Conservation (phyloP, 2,113 vertebrate genomes). For the Apteryx mantelli region DNA sequence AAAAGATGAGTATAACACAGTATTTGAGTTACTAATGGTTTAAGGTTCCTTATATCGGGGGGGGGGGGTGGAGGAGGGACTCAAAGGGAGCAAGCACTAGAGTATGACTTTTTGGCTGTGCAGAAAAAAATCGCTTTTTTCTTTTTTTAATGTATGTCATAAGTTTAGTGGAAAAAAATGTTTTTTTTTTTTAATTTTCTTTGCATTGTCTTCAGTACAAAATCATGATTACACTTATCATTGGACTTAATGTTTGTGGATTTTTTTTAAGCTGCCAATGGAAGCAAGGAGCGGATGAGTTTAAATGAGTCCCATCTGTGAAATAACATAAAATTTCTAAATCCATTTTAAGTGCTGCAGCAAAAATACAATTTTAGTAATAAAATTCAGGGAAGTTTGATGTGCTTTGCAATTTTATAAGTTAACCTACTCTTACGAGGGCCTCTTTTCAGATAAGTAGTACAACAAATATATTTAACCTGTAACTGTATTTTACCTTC, state of each 20-base stretch:
- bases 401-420: neutral
- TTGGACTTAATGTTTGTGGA: neutral
- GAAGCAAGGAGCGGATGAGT: neutral
- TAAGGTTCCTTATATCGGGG: neutral
- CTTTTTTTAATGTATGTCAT: neutral
- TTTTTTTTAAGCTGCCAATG: neutral
- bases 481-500: neutral
- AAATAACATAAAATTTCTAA: neutral
- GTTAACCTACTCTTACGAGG: fast-evolving
- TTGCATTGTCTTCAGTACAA: neutral
- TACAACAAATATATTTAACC: neutral
- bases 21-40: neutral
- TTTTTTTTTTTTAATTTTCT: neutral
- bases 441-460: neutral
- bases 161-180: neutral
- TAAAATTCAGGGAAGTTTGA: neutral
- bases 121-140: neutral
- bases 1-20: constrained; percentile 83
- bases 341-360: neutral
- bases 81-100: neutral
- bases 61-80: neutral
- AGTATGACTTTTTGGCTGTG: neutral
- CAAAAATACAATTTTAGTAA: neutral
- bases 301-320: neutral
- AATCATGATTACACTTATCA: neutral